Evolutionary conservation across 2,888 invertebrate species (phyloP).

Genomic region (Adela reaumurella): DNA sequence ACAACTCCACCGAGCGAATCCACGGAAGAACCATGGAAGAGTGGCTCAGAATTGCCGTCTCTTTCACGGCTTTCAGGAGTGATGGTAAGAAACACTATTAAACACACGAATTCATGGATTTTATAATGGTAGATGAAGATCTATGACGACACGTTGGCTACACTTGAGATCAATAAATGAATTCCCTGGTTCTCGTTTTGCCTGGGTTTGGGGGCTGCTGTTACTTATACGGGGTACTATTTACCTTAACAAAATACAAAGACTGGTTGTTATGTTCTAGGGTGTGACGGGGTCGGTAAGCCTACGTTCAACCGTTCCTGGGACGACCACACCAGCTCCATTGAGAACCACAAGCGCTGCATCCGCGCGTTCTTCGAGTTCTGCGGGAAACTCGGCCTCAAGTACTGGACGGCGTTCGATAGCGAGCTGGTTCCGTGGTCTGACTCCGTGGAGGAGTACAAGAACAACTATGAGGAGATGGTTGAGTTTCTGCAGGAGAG

Average conservation of each 20-base stretch:
- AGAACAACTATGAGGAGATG: constrained; percentile 55
- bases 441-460: constrained; percentile 52
- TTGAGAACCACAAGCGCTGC: constrained; percentile 58
- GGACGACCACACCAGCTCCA: constrained; percentile 54
- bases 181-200: too few species aligned
- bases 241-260: too few species aligned
- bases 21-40: constrained; percentile 61
- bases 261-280: neutral
- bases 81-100: constrained; percentile 20
- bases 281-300: constrained; percentile 20
- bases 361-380: constrained; percentile 61
- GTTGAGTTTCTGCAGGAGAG: constrained; percentile 53
- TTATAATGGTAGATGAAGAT: too few species aligned
- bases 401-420: constrained; percentile 64
- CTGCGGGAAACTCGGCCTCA: constrained; percentile 58
- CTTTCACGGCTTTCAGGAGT: constrained; percentile 40
- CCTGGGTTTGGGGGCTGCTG: too few species aligned
- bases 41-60: constrained; percentile 61
- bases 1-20: constrained; percentile 53
- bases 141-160: too few species aligned
- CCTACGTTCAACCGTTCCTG: constrained; percentile 43
- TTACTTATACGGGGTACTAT: too few species aligned
- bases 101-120: too few species aligned
- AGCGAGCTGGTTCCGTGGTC: constrained; percentile 57
- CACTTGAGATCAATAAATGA: too few species aligned